Percentiles rank a stretch among this genome's conserved stretches.
Evolutionary conservation across 2,888 invertebrate genomes (phyloP).

Genomic region (Eurois occulta): DNA sequence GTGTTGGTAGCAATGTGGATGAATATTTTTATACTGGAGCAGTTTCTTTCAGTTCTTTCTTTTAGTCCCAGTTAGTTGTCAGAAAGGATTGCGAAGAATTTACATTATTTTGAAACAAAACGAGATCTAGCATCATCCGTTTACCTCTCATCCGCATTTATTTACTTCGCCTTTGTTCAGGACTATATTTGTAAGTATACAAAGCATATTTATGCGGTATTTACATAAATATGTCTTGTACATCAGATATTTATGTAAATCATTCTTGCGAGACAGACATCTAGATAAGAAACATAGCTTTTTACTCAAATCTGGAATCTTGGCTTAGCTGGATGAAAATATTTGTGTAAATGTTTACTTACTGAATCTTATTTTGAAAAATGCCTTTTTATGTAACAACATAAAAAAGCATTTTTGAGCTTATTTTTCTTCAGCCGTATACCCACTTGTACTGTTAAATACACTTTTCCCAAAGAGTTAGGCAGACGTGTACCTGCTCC

Average conservation of each 20-base stretch:
- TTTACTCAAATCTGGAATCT: constrained; percentile 31
- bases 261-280: constrained; percentile 52
- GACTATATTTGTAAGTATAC: constrained; percentile 9
- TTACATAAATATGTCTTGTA: constrained; percentile 56
- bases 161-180: constrained; percentile 29
- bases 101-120: constrained; percentile 27
- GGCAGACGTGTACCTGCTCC: neutral
- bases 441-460: neutral
- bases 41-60: neutral
- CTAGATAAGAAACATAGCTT: constrained; percentile 50
- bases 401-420: neutral
- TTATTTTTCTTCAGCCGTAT: neutral
- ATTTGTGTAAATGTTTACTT: constrained; percentile 51
- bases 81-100: constrained; percentile 18
- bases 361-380: constrained; percentile 32
- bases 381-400: neutral
- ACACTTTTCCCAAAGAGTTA: neutral
- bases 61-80: neutral
- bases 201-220: constrained; percentile 47
- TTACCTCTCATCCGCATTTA: constrained; percentile 41
- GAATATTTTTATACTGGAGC: constrained; percentile 13
- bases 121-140: neutral
- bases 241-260: constrained; percentile 63
- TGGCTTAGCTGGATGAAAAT: constrained; percentile 29
- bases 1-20: neutral